Evolutionary conservation across 2,797 vertebrate genomes (phyloP).

Genomic region (Ataeniobius toweri): DNA sequence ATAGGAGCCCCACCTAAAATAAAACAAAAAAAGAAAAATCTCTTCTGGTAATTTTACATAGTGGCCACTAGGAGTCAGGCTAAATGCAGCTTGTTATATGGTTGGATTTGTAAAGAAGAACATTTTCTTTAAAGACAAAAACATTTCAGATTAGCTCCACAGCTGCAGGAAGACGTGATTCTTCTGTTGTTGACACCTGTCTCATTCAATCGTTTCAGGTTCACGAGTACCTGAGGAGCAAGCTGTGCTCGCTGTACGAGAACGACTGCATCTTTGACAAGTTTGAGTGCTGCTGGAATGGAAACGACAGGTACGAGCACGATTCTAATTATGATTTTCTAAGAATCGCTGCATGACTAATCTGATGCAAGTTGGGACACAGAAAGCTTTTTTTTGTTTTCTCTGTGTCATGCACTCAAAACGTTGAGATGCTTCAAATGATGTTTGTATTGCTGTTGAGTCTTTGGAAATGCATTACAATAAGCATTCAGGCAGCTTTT

Average conservation of each 20-base stretch:
- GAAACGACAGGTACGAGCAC: constrained; percentile 88
- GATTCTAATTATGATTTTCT: not conserved
- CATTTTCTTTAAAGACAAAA: not conserved
- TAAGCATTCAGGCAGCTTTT: too few relatives aligned
- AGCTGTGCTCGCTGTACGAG: constrained; percentile 98
- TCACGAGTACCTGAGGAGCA: constrained; percentile 98
- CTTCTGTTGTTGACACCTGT: not conserved
- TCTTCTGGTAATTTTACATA: constrained; percentile 12
- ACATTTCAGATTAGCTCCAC: not conserved
- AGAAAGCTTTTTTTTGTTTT: not conserved
- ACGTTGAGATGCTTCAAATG: not conserved
- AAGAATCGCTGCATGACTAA: not conserved
- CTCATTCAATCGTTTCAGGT: constrained; percentile 78
- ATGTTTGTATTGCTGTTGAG: not conserved
- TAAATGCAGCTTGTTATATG: not conserved
- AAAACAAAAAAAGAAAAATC: not conserved
- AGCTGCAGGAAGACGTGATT: not conserved
- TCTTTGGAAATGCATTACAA: too few relatives aligned
- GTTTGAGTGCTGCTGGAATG: constrained; percentile 99
- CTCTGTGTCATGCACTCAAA: not conserved
- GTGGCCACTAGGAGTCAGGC: constrained; percentile 43
- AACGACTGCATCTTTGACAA: constrained; percentile 99
- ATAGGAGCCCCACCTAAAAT: constrained; percentile 14
- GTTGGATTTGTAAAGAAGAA: not conserved
- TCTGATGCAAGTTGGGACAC: not conserved